Evolutionary conservation across 2,797 vertebrate genomes (phyloP), one percentile per base, ranked within the genome.

Genomic region (Pipistrellus nathusii): DNA sequence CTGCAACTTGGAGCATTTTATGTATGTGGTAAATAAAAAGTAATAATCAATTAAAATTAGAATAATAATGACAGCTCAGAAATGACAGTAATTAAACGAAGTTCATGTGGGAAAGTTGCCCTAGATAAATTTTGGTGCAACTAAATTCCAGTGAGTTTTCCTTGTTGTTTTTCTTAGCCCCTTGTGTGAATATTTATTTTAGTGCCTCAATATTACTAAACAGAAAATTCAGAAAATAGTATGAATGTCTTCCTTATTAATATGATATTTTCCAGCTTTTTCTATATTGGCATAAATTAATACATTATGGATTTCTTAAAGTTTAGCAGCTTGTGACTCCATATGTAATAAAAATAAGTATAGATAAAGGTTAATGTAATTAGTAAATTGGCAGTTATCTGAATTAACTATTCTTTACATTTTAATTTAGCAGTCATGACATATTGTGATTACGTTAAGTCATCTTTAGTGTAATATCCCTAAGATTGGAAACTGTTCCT

Each of bases 361-460:
- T 59, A 78, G 32, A 72, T 96, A 89, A 96, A 93, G 18, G 57
- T 93, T 97, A 93, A 91, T 51, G 87, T 92, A 93, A 92, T 95
- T 91, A 90, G 44, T 81, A 93, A 84, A 91, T 85, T 88, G 91
- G 48, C 23, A 76, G 20, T 88, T 76, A 91, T 76, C 8, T 46
- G 25, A 90, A 95, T 89, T 86, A 86, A 85, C 17, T 90, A 27
- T 25, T 8, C 35, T 89, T 84, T 62, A 82, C 41, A 57, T 48
- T 89, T 88, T 88, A 89, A 90, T 94, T 95, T 77, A 27, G 38
- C 41, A 59, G 38, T 48, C 3, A 21, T 64, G 44, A 95, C 35
- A 75, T 25, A 83, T 66, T 53, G 12, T 85, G 80, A 87, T 51
- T 81, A 91, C 81, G 64, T 76, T 71, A 72, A 62, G 10, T 76